Evolutionary conservation across 2,797 vertebrate species (phyloP), one percentile per base, ranked within the genome.

Genomic region (Acropternis orthonyx): DNA sequence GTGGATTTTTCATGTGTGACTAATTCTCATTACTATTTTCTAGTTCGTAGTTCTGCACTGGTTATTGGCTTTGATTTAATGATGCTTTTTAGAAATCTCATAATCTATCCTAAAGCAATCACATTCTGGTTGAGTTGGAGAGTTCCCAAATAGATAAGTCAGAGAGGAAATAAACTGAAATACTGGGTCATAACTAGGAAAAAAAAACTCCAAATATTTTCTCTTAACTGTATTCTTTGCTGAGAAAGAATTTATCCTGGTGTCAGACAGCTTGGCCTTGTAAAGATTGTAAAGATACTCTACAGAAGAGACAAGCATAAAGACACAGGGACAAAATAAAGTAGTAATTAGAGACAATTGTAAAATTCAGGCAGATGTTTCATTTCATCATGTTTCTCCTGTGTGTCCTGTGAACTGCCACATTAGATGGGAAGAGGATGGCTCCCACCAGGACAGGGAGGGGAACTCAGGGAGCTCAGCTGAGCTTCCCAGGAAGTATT

Each of bases 61-160:
- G 61, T 85, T 90, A 90, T 79, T 90, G 61, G 88, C 88, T 90
- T 90, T 90, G 81, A 90, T 90, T 90, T 73, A 90, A 85, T 49
- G 81, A 79, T 55, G 72, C 74, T 79, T 85, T 43, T 85, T n/a
- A 73, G 67, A 85, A 85, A 73, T 90, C 78, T 79, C 74, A 85
- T 79, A 55, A 90, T 85, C 88, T 90, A 61, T 85, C 41, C 61
- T 90, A 73, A 66, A 85, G 67, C 61, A 90, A 79, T 85, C 84
- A n/a, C 27, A 61, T 37, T 79, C 34, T 61, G 81, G 88, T 28
- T 61, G 61, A 85, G 54, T 54, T 90, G 88, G 74, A 90, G 67
- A 90, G 81, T 41, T 79, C 54, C 74, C 74, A 85, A 37, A 67
- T 5, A 85, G 81, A 67, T 85, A 90, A 85, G 88, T 85, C 81